phyloP scores from a whole-genome alignment of 2,888 invertebrate genomes.

The Mimas tiliae region DNA sequence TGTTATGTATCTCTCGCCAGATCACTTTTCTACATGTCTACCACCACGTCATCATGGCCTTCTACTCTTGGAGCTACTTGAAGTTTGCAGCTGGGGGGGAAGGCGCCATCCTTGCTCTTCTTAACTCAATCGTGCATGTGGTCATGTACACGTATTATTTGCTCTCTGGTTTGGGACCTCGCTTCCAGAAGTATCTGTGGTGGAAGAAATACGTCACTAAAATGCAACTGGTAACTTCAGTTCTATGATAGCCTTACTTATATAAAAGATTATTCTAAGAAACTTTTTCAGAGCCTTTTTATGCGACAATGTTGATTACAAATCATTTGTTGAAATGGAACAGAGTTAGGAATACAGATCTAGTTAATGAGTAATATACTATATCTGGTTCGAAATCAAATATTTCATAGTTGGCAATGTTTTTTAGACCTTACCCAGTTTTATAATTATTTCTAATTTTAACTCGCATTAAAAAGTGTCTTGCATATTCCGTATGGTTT shows the following conservation, averaged over 20 bases:
- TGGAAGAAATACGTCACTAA: constrained; percentile 95
- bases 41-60: constrained; percentile 92
- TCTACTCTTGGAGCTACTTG: constrained; percentile 91
- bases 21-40: constrained; percentile 96
- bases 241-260: neutral
- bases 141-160: constrained; percentile 94
- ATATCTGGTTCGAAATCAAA: too few species aligned
- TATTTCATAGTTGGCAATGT: too few species aligned
- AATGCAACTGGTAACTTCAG: constrained; percentile 88
- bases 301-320: too few species aligned
- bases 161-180: constrained; percentile 90
- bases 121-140: constrained; percentile 92
- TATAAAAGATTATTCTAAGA: too few species aligned
- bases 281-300: too few species aligned
- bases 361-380: too few species aligned
- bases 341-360: too few species aligned
- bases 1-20: constrained; percentile 82
- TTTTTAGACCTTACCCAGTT: too few species aligned
- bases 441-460: too few species aligned
- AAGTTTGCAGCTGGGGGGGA: constrained; percentile 92
- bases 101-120: constrained; percentile 88
- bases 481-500: neutral
- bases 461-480: too few species aligned
- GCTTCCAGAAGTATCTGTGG: constrained; percentile 91
- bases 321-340: too few species aligned